A percentile compares a stretch with the other conserved stretches of the same genome.
Conservation (phyloP, 2,888 invertebrate species). For the Itoplectis maculator region DNA sequence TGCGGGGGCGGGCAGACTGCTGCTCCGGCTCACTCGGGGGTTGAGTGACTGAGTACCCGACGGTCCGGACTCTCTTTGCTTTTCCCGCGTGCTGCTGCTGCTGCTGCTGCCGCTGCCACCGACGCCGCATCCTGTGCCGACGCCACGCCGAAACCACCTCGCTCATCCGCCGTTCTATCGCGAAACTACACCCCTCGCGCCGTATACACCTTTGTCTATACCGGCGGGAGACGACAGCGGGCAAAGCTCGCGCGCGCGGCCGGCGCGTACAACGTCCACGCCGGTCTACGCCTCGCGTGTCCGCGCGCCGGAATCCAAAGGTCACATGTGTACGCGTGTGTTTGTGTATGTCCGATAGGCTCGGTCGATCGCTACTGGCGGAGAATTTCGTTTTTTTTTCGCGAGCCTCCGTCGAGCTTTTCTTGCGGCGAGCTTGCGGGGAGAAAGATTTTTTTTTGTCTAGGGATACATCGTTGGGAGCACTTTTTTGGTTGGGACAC, state of each 20-base stretch:
- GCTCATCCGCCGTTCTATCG: constrained; percentile 11
- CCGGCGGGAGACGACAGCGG: constrained; percentile 50
- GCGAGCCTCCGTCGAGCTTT: no score
- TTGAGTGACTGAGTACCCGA: constrained; percentile 74
- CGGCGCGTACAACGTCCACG: constrained; percentile 27
- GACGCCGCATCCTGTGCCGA: no score
- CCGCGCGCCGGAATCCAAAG: constrained; percentile 52
- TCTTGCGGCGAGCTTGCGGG: no score
- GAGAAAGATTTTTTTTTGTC: no score
- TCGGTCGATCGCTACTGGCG: constrained; percentile 10
- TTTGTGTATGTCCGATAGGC: no score
- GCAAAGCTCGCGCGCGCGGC: constrained; percentile 14
- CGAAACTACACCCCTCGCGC: constrained; percentile 49
- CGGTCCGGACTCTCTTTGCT: constrained; percentile 66
- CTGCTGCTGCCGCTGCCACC: constrained; percentile 35
- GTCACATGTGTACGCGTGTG: constrained; percentile 40
- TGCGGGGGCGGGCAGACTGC: constrained; percentile 54
- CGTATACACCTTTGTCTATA: constrained; percentile 39
- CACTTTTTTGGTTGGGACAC: no score
- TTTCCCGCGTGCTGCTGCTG: constrained; percentile 55
- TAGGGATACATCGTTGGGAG: no score
- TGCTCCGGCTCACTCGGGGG: constrained; percentile 73
- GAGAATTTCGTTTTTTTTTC: no score
- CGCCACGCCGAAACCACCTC: constrained; percentile 59
- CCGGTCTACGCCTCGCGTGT: no score